Evolutionary conservation across 2,113 vertebrate species (phyloP).

Genomic region (Otolemur garnettii): DNA sequence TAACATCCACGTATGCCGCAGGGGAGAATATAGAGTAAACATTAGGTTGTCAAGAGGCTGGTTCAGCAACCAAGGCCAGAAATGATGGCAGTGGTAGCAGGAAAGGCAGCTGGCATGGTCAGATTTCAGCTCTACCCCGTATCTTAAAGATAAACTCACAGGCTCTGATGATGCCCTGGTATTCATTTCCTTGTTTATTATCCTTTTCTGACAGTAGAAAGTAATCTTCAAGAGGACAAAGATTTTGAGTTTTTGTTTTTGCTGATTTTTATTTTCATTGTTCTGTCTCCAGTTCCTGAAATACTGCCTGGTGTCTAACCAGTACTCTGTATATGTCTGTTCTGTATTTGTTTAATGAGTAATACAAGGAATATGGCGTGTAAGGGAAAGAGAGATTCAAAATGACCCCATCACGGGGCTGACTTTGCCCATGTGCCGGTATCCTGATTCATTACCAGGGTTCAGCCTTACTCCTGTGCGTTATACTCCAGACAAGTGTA

Average conservation of each 20-base stretch:
- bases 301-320: background rate
- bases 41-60: background rate
- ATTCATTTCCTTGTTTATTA: background rate
- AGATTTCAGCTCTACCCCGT: background rate
- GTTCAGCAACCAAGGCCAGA: background rate
- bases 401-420: background rate
- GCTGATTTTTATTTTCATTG: background rate
- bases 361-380: background rate
- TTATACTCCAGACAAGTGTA: background rate
- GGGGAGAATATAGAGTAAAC: background rate
- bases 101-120: background rate
- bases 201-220: background rate
- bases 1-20: background rate
- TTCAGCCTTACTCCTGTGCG: background rate
- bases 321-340: background rate
- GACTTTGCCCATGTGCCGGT: background rate
- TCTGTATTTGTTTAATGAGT: constrained; percentile 33
- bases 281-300: background rate
- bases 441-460: background rate
- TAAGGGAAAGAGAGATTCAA: background rate
- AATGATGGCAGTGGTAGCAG: background rate
- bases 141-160: background rate
- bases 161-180: background rate
- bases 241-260: background rate
- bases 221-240: background rate